phyloP scores from a whole-genome alignment of 1,140 invertebrate species.

The Cotesia typhae region DNA sequence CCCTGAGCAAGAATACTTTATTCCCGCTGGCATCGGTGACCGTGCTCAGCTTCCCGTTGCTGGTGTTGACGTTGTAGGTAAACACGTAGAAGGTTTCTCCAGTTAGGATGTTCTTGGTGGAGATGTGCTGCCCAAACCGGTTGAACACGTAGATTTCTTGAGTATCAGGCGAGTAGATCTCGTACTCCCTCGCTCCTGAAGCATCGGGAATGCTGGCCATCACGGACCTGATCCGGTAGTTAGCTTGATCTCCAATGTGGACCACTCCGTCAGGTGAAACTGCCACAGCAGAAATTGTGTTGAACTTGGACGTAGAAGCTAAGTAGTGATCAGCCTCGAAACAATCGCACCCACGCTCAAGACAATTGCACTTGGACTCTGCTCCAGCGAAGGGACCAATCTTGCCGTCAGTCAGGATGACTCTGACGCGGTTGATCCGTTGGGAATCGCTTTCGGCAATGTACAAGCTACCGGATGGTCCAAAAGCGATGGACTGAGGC shows the following conservation, averaged over 20 bases:
- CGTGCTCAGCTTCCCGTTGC: conserved; percentile 91
- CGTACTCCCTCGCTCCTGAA: conserved; percentile 84
- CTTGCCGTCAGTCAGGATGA: conserved; percentile 91
- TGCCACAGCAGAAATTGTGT: conserved; percentile 91
- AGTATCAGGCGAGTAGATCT: conserved; percentile 94
- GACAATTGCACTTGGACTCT: conserved; percentile 94
- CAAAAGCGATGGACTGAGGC: conserved; percentile 93
- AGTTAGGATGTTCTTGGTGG: conserved; percentile 91
- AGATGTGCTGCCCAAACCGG: conserved; percentile 92
- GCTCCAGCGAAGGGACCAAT: conserved; percentile 92
- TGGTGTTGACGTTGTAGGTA: conserved; percentile 95
- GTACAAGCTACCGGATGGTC: conserved; percentile 92
- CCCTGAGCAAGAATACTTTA: conserved; percentile 87
- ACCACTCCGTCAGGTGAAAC: conserved; percentile 94
- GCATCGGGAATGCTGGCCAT: conserved; percentile 91
- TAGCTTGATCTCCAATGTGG: conserved; percentile 93
- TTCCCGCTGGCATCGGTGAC: conserved; percentile 94
- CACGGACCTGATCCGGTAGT: conserved; percentile 89
- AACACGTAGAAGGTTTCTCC: conserved; percentile 92
- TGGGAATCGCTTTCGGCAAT: conserved; percentile 96
- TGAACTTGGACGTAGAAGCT: conserved; percentile 92
- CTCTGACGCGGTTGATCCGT: conserved; percentile 89
- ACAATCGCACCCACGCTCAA: conserved; percentile 89
- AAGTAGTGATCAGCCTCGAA: conserved; percentile 91
- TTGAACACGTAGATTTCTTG: conserved; percentile 97